phyloP scores from a whole-genome alignment of 1,140 invertebrate genomes.

The Drosophila parabipectinata region DNA sequence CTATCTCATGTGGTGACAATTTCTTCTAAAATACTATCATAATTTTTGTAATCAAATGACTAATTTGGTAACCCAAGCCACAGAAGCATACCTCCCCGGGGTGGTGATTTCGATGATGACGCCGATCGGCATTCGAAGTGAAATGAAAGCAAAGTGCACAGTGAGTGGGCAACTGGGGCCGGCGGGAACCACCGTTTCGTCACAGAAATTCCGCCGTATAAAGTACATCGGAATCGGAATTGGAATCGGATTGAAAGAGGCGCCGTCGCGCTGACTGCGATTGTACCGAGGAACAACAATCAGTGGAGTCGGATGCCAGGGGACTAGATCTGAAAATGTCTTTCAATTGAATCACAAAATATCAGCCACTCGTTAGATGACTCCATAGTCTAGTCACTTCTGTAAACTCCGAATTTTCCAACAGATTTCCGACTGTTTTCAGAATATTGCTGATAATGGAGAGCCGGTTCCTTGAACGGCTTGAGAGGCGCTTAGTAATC shows the following conservation, averaged over 20 bases:
- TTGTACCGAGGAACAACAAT: constrained; percentile 21
- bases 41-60: no score
- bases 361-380: constrained; percentile 33
- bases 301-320: constrained; percentile 55
- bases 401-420: constrained; percentile 16
- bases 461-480: constrained; percentile 55
- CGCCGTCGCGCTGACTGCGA: constrained; percentile 41
- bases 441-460: constrained; percentile 12
- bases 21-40: no score
- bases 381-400: constrained; percentile 6
- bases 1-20: not conserved
- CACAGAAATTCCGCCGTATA: constrained; percentile 78
- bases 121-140: constrained; percentile 50
- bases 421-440: constrained; percentile 10
- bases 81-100: constrained; percentile 5
- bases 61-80: not conserved
- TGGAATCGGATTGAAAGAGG: constrained; percentile 9
- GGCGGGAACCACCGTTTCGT: constrained; percentile 57
- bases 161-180: constrained; percentile 40
- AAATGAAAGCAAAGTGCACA: constrained; percentile 63
- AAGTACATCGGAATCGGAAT: constrained; percentile 22
- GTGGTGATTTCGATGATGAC: constrained; percentile 34
- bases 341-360: constrained; percentile 57
- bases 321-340: constrained; percentile 24
- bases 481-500: constrained; percentile 50